Evolutionary conservation across 2,113 vertebrate species (phyloP).

Genomic region (Etheostoma spectabile): DNA sequence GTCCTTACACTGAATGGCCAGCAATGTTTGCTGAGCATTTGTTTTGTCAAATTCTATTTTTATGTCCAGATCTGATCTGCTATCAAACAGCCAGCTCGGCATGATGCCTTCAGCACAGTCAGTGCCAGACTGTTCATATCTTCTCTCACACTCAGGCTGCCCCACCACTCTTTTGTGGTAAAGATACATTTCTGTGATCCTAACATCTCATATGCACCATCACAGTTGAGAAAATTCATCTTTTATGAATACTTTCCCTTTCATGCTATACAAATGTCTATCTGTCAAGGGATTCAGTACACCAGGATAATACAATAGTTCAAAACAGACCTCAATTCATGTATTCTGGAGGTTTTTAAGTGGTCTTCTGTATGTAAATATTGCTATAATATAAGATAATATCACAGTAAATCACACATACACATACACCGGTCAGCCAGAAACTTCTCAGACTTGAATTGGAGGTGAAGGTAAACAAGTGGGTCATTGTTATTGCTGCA

Average conservation of each 20-base stretch:
- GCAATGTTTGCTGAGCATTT: constrained; percentile 32
- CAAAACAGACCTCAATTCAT: constrained; percentile 21
- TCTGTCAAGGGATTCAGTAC: constrained; percentile 5
- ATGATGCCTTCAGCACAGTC: constrained; percentile 39
- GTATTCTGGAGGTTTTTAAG: neutral
- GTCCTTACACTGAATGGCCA: neutral
- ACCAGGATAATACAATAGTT: constrained; percentile 44
- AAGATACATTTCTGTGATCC: constrained; percentile 20
- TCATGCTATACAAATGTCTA: constrained; percentile 4
- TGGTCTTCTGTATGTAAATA: constrained; percentile 26
- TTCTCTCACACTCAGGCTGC: constrained; percentile 19
- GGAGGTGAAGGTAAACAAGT: constrained; percentile 54
- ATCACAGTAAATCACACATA: neutral
- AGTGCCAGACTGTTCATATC: constrained; percentile 48
- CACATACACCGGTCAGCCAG: constrained; percentile 12
- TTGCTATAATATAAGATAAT: constrained; percentile 30
- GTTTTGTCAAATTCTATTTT: constrained; percentile 49
- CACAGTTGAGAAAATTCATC: constrained; percentile 20
- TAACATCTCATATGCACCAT: constrained; percentile 10
- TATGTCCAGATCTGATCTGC: constrained; percentile 49
- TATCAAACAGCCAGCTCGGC: constrained; percentile 49
- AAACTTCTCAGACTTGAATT: constrained; percentile 30
- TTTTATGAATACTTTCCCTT: constrained; percentile 15
- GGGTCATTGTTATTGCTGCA: constrained; percentile 43
- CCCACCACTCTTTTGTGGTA: constrained; percentile 16